Evolutionary conservation across 2,888 invertebrate species (phyloP).

Genomic region (Hypomecis punctinalis): DNA sequence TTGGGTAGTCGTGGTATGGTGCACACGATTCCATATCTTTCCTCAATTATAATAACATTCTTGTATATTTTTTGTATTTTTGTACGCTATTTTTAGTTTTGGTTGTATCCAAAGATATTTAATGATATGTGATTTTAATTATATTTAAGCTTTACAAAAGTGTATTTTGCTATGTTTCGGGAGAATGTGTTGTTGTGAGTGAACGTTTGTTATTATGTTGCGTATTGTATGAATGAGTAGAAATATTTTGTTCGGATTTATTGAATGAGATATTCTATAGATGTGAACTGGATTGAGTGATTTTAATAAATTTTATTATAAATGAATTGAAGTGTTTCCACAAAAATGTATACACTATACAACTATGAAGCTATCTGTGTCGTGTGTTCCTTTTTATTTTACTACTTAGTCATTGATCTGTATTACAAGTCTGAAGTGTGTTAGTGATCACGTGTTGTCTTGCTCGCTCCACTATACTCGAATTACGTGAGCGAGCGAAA

Average conservation of each 20-base stretch:
- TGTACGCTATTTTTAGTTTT: slow-evolving; percentile 80
- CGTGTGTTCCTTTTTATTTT: slow-evolving; percentile 19
- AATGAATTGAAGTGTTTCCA: slow-evolving; percentile 22
- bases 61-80: slow-evolving; percentile 83
- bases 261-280: slow-evolving; percentile 13
- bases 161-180: slow-evolving; percentile 72
- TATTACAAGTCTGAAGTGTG: too few species aligned
- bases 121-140: slow-evolving; percentile 80
- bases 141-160: slow-evolving; percentile 82
- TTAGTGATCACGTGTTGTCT: too few species aligned
- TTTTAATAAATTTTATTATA: background rate
- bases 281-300: slow-evolving; percentile 3
- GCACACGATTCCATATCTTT: slow-evolving; percentile 51
- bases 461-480: too few species aligned
- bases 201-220: slow-evolving; percentile 67
- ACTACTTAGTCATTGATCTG: slow-evolving; percentile 8
- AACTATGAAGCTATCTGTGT: background rate
- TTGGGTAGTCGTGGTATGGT: slow-evolving; percentile 30
- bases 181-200: slow-evolving; percentile 56
- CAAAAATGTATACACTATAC: slow-evolving; percentile 10
- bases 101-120: slow-evolving; percentile 84
- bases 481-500: too few species aligned
- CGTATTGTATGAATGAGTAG: slow-evolving; percentile 39
- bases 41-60: slow-evolving; percentile 63
- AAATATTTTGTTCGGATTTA: slow-evolving; percentile 26